These are phyloP conservation scores for Megastigmus dorsalis DNA, from an alignment of 2,888 invertebrate species.

Conservation along the genomic window DNA sequence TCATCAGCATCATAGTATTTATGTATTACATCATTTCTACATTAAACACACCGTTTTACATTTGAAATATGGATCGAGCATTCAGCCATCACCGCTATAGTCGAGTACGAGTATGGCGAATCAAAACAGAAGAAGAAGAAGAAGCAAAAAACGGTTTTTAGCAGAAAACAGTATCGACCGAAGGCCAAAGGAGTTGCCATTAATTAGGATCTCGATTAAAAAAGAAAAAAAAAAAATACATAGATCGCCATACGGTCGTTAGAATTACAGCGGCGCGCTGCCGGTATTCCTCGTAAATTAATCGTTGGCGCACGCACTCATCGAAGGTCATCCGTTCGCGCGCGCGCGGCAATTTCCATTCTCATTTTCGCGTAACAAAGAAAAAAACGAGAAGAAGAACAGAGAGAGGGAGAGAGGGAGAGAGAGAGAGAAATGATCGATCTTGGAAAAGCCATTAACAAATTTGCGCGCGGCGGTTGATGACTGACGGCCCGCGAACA, in stretches of 20 bases:
- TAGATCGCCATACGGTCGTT: neutral
- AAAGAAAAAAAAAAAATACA: neutral
- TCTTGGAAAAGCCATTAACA: neutral
- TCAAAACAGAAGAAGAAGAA: too few relatives aligned
- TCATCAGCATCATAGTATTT: too few relatives aligned
- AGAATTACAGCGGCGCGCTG: neutral
- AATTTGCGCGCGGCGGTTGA: slow-evolving; percentile 21
- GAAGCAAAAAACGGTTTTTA: too few relatives aligned
- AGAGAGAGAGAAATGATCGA: neutral
- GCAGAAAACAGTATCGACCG: too few relatives aligned
- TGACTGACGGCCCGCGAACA: neutral
- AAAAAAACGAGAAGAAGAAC: neutral
- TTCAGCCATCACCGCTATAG: too few relatives aligned
- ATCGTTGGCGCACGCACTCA: slow-evolving; percentile 9
- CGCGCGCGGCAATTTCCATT: slow-evolving; percentile 9
- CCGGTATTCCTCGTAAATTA: slow-evolving; percentile 29
- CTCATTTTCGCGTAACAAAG: slow-evolving; percentile 5
- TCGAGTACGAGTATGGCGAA: too few relatives aligned
- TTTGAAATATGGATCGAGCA: too few relatives aligned
- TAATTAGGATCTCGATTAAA: slow-evolving; percentile 31
- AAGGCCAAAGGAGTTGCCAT: slow-evolving; percentile 19
- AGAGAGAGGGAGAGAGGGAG: neutral
- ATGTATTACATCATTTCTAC: too few relatives aligned
- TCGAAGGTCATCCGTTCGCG: slow-evolving; percentile 18
- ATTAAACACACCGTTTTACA: too few relatives aligned